Percentiles rank a stretch among this genome's conserved stretches.
Evolutionary conservation across 2,113 vertebrate species (phyloP).

Genomic region (Lasiurus borealis): DNA sequence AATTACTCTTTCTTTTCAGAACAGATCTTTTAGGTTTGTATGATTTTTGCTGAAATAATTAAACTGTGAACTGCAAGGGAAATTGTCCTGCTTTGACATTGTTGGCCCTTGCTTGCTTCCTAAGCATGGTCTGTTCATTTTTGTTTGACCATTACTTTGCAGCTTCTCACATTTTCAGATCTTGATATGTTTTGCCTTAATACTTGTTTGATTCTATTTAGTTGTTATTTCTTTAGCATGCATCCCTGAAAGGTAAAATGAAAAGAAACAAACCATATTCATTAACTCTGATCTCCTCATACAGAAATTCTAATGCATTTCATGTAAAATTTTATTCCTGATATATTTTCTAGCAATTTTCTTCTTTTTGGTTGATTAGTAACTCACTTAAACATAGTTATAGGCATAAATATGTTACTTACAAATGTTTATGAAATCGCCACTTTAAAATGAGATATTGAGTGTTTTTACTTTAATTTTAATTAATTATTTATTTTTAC

Average conservation of each 20-base stretch:
- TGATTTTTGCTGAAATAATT: constrained; percentile 46
- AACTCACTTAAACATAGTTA: constrained; percentile 2
- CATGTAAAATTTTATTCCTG: constrained; percentile 44
- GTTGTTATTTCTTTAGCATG: not conserved
- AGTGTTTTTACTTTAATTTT: not conserved
- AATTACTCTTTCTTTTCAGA: constrained; percentile 69
- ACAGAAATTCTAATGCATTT: constrained; percentile 17
- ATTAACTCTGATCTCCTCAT: not conserved
- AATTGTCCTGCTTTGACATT: constrained; percentile 9
- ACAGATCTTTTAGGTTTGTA: constrained; percentile 37
- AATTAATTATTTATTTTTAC: not conserved
- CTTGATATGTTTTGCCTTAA: not conserved
- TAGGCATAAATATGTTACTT: constrained; percentile 17
- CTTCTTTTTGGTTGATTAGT: not conserved
- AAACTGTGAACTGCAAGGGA: constrained; percentile 44
- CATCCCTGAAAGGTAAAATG: not conserved
- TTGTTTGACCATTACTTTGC: constrained; percentile 43
- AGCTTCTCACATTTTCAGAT: constrained; percentile 14
- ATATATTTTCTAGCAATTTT: constrained; percentile 12
- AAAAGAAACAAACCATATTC: not conserved
- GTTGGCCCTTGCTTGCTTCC: not conserved
- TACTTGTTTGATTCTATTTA: no score
- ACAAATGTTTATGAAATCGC: not conserved
- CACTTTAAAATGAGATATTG: constrained; percentile 27
- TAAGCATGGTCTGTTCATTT: constrained; percentile 7